These are phyloP conservation scores for Chloroceryle aenea DNA, from an alignment of 2,113 vertebrate genomes.

Conservation along the genomic window DNA sequence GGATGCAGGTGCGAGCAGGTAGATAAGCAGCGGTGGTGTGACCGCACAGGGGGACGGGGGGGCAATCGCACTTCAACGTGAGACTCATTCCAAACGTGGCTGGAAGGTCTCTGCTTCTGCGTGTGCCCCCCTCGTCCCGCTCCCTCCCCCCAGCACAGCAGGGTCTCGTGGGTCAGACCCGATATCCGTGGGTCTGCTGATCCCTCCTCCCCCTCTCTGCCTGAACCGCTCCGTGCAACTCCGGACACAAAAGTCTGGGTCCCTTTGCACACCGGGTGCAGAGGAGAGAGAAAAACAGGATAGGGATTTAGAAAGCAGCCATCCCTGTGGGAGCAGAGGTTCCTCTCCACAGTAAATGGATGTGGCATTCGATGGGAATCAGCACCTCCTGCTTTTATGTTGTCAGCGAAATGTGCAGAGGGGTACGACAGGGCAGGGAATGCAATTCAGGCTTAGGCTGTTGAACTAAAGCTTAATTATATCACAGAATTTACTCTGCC, in stretches of 20 bases:
- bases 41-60: accelerated
- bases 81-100: accelerated
- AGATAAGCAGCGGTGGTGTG: accelerated
- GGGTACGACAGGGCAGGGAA: not conserved
- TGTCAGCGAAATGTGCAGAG: not conserved
- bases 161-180: not conserved
- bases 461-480: slow-evolving; percentile 20
- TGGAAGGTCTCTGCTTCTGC: not conserved
- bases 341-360: accelerated
- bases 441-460: not conserved
- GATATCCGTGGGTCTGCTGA: not conserved
- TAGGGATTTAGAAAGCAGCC: accelerated
- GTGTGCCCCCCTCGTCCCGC: not conserved
- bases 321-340: accelerated
- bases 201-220: too few relatives aligned
- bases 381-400: accelerated
- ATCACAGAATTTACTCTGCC: slow-evolving; percentile 6
- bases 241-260: accelerated
- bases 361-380: accelerated
- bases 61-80: accelerated
- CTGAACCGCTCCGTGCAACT: accelerated
- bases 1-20: not conserved
- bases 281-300: not conserved
- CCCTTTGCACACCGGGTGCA: accelerated
- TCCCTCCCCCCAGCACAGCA: not conserved